These are phyloP conservation scores for Epirrita christyi DNA, from an alignment of 2,888 invertebrate genomes.

Conservation along the genomic window DNA sequence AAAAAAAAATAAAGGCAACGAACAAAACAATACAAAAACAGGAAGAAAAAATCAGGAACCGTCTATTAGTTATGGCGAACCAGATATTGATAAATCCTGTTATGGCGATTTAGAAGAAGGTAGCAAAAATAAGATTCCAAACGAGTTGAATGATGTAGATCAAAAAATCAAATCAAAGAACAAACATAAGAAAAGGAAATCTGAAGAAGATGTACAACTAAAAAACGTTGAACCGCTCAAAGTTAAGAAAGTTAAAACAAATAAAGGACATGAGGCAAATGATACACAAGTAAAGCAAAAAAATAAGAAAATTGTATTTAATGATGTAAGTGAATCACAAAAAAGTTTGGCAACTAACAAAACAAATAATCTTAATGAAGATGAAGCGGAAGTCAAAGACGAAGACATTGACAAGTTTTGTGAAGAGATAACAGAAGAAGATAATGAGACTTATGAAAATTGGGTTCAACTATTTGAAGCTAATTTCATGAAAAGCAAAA, in stretches of 20 bases:
- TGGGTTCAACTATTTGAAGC: conserved; percentile 76
- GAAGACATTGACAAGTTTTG: conserved; percentile 78
- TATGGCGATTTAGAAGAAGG: neutral
- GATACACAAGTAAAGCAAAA: conserved; percentile 1
- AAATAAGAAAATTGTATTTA: conserved; percentile 50
- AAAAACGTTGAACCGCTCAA: neutral
- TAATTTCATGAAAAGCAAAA: conserved; percentile 63
- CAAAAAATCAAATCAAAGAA: neutral
- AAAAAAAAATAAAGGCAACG: neutral
- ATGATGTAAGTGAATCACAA: conserved; percentile 35
- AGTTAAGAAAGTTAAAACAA: conserved; percentile 31
- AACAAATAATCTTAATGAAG: conserved; percentile 41
- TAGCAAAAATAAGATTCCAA: neutral
- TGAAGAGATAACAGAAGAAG: conserved; percentile 70
- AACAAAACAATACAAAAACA: neutral
- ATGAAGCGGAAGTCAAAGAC: conserved; percentile 66
- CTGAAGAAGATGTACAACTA: neutral
- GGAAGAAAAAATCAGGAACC: neutral
- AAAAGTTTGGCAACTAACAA: neutral
- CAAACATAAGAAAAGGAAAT: conserved; percentile 8
- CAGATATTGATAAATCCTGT: neutral
- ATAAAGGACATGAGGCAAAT: conserved; percentile 23
- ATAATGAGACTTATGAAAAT: conserved; percentile 70
- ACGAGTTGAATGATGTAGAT: neutral
- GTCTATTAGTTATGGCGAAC: neutral